phyloP scores from a whole-genome alignment of 2,797 vertebrate species.

The Mastacembelus armatus region DNA sequence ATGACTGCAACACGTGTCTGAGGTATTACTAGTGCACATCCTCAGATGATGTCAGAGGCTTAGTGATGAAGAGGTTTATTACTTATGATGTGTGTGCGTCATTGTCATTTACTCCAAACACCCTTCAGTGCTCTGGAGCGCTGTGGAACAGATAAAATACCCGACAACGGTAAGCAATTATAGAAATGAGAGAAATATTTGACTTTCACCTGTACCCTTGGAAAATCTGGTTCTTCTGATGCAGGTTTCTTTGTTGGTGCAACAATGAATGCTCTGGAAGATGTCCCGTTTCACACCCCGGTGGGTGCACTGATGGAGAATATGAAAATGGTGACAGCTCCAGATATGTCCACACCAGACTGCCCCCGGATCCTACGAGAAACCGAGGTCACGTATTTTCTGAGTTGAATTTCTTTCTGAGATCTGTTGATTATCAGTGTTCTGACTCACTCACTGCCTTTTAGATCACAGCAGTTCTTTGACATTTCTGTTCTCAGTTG shows the following conservation, averaged over 20 bases:
- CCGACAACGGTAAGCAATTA: constrained; percentile 44
- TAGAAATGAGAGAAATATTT: not conserved
- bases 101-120: constrained; percentile 47
- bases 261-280: constrained; percentile 88
- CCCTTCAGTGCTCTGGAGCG: constrained; percentile 14
- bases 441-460: not conserved
- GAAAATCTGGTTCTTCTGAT: constrained; percentile 5
- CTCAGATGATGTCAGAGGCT: constrained; percentile 72
- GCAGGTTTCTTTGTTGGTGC: constrained; percentile 20
- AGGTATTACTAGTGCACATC: constrained; percentile 56
- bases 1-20: constrained; percentile 7
- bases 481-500: not conserved
- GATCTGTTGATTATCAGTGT: no score
- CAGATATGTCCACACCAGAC: constrained; percentile 80
- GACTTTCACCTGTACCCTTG: not conserved
- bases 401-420: not conserved
- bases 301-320: constrained; percentile 70
- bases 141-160: constrained; percentile 2
- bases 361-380: constrained; percentile 83
- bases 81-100: constrained; percentile 12
- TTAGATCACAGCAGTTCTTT: not conserved
- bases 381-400: constrained; percentile 77
- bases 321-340: constrained; percentile 53
- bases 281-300: constrained; percentile 87
- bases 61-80: constrained; percentile 74